Evolutionary conservation across 2,888 invertebrate genomes (phyloP), one percentile per base, ranked within the genome.

Genomic region (Balanococcus diminutus): DNA sequence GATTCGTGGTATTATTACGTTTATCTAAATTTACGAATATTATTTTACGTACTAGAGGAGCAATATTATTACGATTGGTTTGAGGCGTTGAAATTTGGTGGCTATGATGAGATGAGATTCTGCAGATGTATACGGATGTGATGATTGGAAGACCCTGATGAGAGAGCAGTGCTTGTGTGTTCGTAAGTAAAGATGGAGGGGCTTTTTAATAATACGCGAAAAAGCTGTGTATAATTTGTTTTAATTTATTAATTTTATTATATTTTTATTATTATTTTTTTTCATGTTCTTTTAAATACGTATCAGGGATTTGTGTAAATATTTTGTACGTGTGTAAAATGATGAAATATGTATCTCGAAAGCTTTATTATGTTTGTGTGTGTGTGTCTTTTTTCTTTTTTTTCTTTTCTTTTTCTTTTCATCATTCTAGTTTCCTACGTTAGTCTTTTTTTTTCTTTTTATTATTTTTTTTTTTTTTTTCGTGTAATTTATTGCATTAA

Each of bases 161-260:
- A 67, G 28, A 4, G 61, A 67, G 61, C 25, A 67, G 61, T 28
- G 61, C 61, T 67, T 67, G 8, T 67, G 75, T 32, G 28, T 67
- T 28, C 6, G 19, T 67, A 32, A 32, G 19, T 75, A 32, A 75
- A 75, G 75, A 75, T 75, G 75, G 75, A 75, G 75, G 75, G 75
- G 75, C 75, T 75, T 75, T 75, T 75, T 75, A 2, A 6, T 32
- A 51, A 51, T 75, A n/a, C 75, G 75, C n/a, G n/a, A n/a, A n/a
- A 75, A 75, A 75, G 75, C 75, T 75, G 75, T 75, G 75, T 75
- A 75, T 75, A 75, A 75, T 75, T 75, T 75, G 75, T 75, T 75
- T 75, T 75, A 11, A 56, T 28, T 25, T 67, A 2, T 51, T 51
- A 19, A 6, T 67, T 28, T 67, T 25, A 28, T 28, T 25, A 28